Base-by-base conservation (phyloP, 2,888 invertebrate species). In the Aradus depressus region DNA sequence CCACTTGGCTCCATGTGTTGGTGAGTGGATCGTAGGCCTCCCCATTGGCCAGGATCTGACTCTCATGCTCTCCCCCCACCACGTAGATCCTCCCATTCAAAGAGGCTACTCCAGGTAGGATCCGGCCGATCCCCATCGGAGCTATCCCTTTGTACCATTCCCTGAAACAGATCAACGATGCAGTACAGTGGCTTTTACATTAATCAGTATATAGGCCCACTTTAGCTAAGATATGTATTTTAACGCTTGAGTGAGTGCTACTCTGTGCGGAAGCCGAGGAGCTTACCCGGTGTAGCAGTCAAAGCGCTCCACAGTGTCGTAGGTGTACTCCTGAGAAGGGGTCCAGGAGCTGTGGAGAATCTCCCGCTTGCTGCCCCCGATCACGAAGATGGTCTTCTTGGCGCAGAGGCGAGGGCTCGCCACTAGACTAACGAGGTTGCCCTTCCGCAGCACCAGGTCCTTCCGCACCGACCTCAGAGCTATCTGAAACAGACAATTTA, bases 61-160 rank as follows among this genome's bases (percentile, higher is more conserved):
- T 86, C 56, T 89, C 91, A 59, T 87, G 80, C 67, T 92, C 93
- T 4, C 92, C 93, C 16, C 92, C 93, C 2, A 91, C 84, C 1
- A 89, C 91, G 67, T 85, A 93, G 52, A 93, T 84, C 59, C 84
- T 78, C 1, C 90, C 88, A 62, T 86, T 82, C 32, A 92, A 65
- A 6, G 84, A 76, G 1, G 89, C 85, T 4, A 86, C 86, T 12
- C 92, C 92, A 0, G 91, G 90, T 59, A 91, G 75, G 61, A 91
- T 88, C 47, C 92, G 76, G 3, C 88, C 84, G 60, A 87, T 82
- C 47, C 79, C 77, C 80, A 92, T 86, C 2, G 88, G 80, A 2
- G 83, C 77, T 21, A 54, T 56, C 1, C 84, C 77, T 64, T 81
- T 80, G 57, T 80, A 80, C 89, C 90, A 90, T 67, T 81, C 80